Base-by-base conservation (phyloP, 2,888 invertebrate species). In the Oxycera nigricornis region DNA sequence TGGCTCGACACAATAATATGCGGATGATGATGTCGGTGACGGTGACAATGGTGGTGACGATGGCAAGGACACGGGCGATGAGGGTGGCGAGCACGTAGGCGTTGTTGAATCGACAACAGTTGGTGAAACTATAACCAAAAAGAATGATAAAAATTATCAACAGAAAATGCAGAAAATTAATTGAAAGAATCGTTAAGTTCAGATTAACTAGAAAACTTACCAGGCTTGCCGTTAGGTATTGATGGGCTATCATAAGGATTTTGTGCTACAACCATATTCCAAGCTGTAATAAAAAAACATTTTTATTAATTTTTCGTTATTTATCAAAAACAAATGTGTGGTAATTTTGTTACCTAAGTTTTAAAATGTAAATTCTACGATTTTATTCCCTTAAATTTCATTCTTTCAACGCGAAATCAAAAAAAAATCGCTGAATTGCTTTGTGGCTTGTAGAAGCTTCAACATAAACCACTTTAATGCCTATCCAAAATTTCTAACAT, bases 1-100 rank as follows among this genome's bases (percentile, higher is more conserved):
- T 74, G 90, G 91, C 80, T 93, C 93, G 79, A 92, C 91, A 84
- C 92, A 94, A 85, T 91, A 93, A 41, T 91, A 77, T 74, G 82
- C 79, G 62, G 77, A 70, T 73, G 86, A 86, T 30, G 87, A 73
- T 11, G 85, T 85, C 70, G 88, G 84, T 77, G 85, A 86, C 68
- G 88, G 84, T 77, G 85, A 86, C 20, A 85, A 83, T 50, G 80
- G 79, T 20, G 81, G 77, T 70, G 79, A 78, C 26, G 79, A 70
- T 68, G 79, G 78, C 26, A 79, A 70, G 35, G 80, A 77, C 14
- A 20, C n/a, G 3, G 26, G 14, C 2, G 50, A 26, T 3, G 50
- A 67, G 1, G 67, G n/a, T 2, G n/a, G 20, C 50, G 50, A 24
- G 30, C 28, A 46, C 11, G 65, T 39, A 7, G 28, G 20, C n/a